A percentile compares a stretch with the other conserved stretches of the same genome.
phyloP scores from a whole-genome alignment of 2,888 invertebrate genomes.

The Dicyrtoma fusca region DNA sequence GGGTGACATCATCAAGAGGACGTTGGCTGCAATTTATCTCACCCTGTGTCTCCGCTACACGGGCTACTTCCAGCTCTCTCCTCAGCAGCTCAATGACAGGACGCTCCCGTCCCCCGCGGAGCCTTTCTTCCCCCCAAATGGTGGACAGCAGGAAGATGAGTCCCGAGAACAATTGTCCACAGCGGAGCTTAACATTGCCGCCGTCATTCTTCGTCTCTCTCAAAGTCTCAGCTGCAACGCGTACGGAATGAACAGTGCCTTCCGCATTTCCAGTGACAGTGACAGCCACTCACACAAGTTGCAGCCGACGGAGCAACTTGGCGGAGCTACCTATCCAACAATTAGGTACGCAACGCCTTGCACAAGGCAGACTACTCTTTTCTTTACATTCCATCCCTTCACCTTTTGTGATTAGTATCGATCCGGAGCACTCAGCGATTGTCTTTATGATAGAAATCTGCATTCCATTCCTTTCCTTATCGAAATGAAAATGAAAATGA shows the following conservation, averaged over 20 bases:
- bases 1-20: slow-evolving; percentile 59
- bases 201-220: slow-evolving; percentile 60
- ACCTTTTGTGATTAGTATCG: too few species aligned
- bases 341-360: slow-evolving; percentile 53
- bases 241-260: slow-evolving; percentile 60
- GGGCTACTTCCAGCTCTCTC: slow-evolving; percentile 47
- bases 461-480: too few species aligned
- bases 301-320: slow-evolving; percentile 57
- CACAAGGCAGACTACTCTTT: too few species aligned
- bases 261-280: slow-evolving; percentile 51
- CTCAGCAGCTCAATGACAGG: neutral
- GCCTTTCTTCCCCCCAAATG: neutral
- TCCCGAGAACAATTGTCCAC: slow-evolving; percentile 38
- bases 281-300: slow-evolving; percentile 38
- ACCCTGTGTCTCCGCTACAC: slow-evolving; percentile 59
- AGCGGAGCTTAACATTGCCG: slow-evolving; percentile 58
- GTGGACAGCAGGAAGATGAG: slow-evolving; percentile 5
- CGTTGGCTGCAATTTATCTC: slow-evolving; percentile 60
- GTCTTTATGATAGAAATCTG: too few species aligned
- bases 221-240: slow-evolving; percentile 63
- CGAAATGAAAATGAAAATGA: too few species aligned
- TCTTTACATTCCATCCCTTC: too few species aligned
- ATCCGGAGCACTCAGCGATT: too few species aligned
- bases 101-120: neutral
- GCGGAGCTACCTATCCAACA: slow-evolving; percentile 62